A percentile compares a stretch with the other conserved stretches of the same genome.
phyloP scores from a whole-genome alignment of 2,113 vertebrate genomes.

The Coturnix japonica region DNA sequence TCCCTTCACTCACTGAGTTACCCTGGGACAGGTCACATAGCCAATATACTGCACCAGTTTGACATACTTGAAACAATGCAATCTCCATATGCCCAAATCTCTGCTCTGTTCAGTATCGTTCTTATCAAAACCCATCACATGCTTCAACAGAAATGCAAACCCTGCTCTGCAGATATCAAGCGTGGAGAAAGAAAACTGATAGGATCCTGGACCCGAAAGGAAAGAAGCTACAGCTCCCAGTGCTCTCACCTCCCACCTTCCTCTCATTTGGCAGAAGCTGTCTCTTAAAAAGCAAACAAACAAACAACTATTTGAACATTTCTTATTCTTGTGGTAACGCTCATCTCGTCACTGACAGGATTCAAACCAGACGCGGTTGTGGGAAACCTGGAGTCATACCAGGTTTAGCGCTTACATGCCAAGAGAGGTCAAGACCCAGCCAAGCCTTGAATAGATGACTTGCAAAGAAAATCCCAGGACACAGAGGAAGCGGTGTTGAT shows the following conservation, averaged over 20 bases:
- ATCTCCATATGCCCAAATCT: not conserved
- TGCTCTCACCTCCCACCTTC: not conserved
- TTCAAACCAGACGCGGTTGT: not conserved
- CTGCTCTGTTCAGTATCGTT: not conserved
- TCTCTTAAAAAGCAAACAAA: conserved; percentile 3
- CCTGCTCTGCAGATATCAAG: not conserved
- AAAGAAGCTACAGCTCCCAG: conserved; percentile 5
- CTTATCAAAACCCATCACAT: not conserved
- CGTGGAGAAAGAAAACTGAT: not conserved
- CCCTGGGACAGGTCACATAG: not conserved
- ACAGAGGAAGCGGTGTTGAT: not conserved
- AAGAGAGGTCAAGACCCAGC: conserved; percentile 48
- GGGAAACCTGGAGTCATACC: conserved; percentile 39
- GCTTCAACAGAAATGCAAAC: conserved; percentile 8
- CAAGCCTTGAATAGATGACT: conserved; percentile 11
- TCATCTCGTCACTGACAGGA: not conserved
- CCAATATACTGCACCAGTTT: rapidly evolving
- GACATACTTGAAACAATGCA: not conserved
- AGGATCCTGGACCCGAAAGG: not conserved
- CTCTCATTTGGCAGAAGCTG: not conserved
- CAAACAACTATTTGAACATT: conserved; percentile 22
- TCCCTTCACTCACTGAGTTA: not conserved
- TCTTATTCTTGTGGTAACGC: conserved; percentile 33
- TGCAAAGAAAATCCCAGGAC: conserved; percentile 29
- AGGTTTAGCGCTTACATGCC: conserved; percentile 36